Percentiles rank a stretch among this genome's conserved stretches.
Evolutionary conservation across 2,113 vertebrate species (phyloP).

Genomic region (Alectura lathami): DNA sequence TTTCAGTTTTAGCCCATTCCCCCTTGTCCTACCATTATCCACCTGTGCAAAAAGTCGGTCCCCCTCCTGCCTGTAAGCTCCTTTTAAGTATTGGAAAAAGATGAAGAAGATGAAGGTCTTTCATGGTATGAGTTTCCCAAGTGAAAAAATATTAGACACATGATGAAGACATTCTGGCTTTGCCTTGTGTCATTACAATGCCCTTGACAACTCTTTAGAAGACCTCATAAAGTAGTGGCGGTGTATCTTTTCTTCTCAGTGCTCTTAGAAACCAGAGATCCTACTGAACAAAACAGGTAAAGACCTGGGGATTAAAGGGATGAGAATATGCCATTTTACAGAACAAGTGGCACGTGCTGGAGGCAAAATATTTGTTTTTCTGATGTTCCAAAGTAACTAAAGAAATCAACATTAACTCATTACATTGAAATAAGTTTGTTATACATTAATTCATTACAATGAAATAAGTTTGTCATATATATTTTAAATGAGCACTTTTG

Average conservation of each 20-base stretch:
- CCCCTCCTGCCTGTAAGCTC: too few species aligned
- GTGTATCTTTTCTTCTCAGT: not conserved
- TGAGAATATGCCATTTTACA: too few species aligned
- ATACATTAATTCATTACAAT: fast-evolving
- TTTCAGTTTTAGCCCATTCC: too few species aligned
- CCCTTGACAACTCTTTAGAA: not conserved
- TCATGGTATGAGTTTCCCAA: not conserved
- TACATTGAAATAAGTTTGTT: fast-evolving
- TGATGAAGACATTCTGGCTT: not conserved
- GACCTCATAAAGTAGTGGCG: not conserved
- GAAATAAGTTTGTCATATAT: not conserved
- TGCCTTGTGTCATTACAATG: not conserved
- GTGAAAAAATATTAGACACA: not conserved
- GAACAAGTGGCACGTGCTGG: not conserved
- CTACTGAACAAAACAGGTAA: not conserved
- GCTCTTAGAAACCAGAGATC: not conserved
- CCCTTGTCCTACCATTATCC: too few species aligned
- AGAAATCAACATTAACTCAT: not conserved
- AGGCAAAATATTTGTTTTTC: not conserved
- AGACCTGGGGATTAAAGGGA: not conserved
- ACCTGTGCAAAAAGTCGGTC: too few species aligned
- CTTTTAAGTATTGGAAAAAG: too few species aligned
- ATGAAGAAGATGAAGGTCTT: not conserved
- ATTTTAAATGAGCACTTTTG: not conserved
- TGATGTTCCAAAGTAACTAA: not conserved